Percentiles rank a stretch among this genome's conserved stretches.
phyloP scores from a whole-genome alignment of 2,797 vertebrate species.

The Lateolabrax maculatus region DNA sequence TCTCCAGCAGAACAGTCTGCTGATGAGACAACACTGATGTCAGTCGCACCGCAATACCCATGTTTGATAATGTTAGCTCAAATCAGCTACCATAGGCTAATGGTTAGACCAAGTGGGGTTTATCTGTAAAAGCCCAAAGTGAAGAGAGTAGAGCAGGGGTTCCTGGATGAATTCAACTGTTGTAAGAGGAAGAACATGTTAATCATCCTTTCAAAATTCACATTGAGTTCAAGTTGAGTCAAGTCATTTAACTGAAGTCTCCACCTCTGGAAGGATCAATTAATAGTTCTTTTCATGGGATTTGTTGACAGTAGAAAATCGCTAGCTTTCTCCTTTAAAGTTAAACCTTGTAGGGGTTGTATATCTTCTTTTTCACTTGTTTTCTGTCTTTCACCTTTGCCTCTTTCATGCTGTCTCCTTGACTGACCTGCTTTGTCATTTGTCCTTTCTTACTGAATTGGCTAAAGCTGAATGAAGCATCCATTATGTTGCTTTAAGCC shows the following conservation, averaged over 20 bases:
- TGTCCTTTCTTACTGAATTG: conserved; percentile 6
- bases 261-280: background rate
- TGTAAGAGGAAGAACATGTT: background rate
- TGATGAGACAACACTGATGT: too few relatives aligned
- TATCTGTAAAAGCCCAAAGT: background rate
- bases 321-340: background rate
- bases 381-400: background rate
- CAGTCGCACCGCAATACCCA: too few relatives aligned
- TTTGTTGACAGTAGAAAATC: background rate
- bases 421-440: background rate
- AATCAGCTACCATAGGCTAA: background rate
- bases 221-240: background rate
- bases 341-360: background rate
- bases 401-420: conserved; percentile 1
- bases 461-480: conserved; percentile 34
- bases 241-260: too few relatives aligned
- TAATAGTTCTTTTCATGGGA: background rate
- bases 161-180: background rate
- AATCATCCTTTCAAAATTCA: background rate
- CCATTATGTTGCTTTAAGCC: conserved; percentile 47
- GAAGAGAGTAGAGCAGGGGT: background rate
- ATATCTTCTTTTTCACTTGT: background rate
- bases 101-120: background rate
- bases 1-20: too few relatives aligned
- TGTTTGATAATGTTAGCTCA: too few relatives aligned